Base-by-base conservation (phyloP, 2,888 invertebrate species). In the Nemurella pictetii region DNA sequence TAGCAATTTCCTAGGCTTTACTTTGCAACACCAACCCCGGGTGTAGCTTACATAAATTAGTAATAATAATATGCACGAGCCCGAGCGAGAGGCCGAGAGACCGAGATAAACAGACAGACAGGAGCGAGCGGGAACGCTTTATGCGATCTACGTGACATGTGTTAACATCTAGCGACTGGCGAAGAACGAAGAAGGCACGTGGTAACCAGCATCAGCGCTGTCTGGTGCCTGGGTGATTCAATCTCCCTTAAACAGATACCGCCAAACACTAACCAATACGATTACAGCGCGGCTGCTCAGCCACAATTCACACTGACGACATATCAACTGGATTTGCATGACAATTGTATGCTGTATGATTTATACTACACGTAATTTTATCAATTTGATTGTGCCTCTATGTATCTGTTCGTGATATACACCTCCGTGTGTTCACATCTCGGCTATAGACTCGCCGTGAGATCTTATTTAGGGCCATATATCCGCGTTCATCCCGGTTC, bases 281-380 rank as follows among this genome's bases (percentile, higher is more conserved):
- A 55, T 55, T 55, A 55, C 55, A 55, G 20, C 9, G 55, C 20
- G 55, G 55, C 20, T 55, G 55, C 55, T 55, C 55, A 20, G 55
- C 55, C 9, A 12, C 55, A 12, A 20, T 55, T 55, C 55, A 20
- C 55, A 55, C 20, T 7, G 55, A 55, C 55, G 55, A 55, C 20
- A 55, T 55, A 55, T 55, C 55, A 55, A 20, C 12, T 12, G 55
- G 20, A 55, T 55, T 55, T 55, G 55, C 55, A 55, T 55, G 55
- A 55, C 55, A 55, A 55, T 55, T 55, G 55, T 2, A 55, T 55
- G 55, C 12, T 7, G 15, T 55, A 55, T 55, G 55, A 55, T 55
- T 55, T 55, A 55, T 20, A 55, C 55, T 20, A 55, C 55, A 55
- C 55, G 15, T 55, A 55, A 82, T 82, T 82, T 72, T 72, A 82